phyloP scores from a whole-genome alignment of 37 sponge, comb jelly and placozoan genomes.

The Dysidea cf. avara region DNA sequence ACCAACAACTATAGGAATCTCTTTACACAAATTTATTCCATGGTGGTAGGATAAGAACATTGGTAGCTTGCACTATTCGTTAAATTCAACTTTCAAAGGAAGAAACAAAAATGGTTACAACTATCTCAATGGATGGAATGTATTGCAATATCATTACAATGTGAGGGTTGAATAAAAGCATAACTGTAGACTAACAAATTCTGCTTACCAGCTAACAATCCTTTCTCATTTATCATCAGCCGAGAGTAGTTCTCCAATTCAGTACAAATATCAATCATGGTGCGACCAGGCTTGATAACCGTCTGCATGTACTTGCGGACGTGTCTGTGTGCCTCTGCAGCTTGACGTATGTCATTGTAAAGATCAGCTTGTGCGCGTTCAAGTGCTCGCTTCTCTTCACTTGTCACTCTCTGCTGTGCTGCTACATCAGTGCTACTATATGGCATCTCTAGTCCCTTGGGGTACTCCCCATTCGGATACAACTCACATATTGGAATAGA shows the following conservation, averaged over 20 bases:
- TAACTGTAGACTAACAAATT: too few relatives aligned
- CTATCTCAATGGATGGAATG: too few relatives aligned
- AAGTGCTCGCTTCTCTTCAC: slow-evolving; percentile 90
- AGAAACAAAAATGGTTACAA: too few relatives aligned
- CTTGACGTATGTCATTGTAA: slow-evolving; percentile 79
- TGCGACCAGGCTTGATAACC: slow-evolving; percentile 92
- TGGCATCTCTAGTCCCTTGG: slow-evolving; percentile 67
- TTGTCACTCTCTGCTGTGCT: slow-evolving; percentile 62
- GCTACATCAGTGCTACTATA: slow-evolving; percentile 70
- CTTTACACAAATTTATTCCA: too few relatives aligned
- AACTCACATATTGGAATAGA: slow-evolving; percentile 83
- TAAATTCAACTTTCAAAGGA: too few relatives aligned
- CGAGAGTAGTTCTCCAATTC: slow-evolving; percentile 80
- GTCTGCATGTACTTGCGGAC: slow-evolving; percentile 83
- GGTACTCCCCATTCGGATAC: slow-evolving; percentile 72
- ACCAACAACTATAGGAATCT: too few relatives aligned
- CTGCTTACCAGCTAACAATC: slow-evolving; percentile 72
- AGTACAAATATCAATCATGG: slow-evolving; percentile 93
- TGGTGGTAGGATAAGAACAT: too few relatives aligned
- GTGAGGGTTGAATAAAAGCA: too few relatives aligned
- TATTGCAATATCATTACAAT: too few relatives aligned
- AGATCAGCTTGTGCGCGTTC: slow-evolving; percentile 68
- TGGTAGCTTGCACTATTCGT: too few relatives aligned
- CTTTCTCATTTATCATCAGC: slow-evolving; percentile 81
- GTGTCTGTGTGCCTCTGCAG: slow-evolving; percentile 94